Base-by-base conservation (phyloP, 2,888 invertebrate genomes). In the Andrena flavipes region DNA sequence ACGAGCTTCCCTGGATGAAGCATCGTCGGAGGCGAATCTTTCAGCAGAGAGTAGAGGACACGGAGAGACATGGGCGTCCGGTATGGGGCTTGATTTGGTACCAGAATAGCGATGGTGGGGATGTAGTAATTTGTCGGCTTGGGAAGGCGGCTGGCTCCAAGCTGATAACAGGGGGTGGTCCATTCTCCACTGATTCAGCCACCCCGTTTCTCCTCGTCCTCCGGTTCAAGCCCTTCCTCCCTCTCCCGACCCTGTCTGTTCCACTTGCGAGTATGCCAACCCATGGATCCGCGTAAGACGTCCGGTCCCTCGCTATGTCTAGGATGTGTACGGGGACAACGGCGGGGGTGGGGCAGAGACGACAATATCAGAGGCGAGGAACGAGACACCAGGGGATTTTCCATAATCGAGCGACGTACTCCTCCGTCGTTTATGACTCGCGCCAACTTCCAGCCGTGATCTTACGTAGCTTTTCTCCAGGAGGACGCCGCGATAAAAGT, bases 51-150 rank as follows among this genome's bases (percentile, higher is more conserved):
- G 74, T 29, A 67, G 68, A 68, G 79, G 76, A 84, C 76, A 76
- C 69, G 63, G 68, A 76, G 86, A 79, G 80, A 84, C 78, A 84
- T 71, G 76, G 75, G 67, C 35, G 75, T 64, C 72, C 74, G 79
- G 76, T 51, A 69, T 79, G 70, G 63, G 75, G 86, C 84, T 84
- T 90, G 90, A 91, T 90, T 91, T 90, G 90, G 86, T 87, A 89
- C 79, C 80, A 84, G 88, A 83, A 85, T 76, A 73, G 84, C 78
- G 85, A 84, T 87, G 87, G 89, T 89, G 90, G 91, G 90, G 91
- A 90, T 90, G 92, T 92, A 93, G 93, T 93, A 93, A 93, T 93
- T 93, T 93, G 93, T 93, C 92, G 92, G 92, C 92, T 92, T 90
- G 92, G 87, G 88, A 89, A 91, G 92, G 90, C 91, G 91, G 91